phyloP scores from a whole-genome alignment of 2,888 invertebrate species.

The Leptopilina syphax region DNA sequence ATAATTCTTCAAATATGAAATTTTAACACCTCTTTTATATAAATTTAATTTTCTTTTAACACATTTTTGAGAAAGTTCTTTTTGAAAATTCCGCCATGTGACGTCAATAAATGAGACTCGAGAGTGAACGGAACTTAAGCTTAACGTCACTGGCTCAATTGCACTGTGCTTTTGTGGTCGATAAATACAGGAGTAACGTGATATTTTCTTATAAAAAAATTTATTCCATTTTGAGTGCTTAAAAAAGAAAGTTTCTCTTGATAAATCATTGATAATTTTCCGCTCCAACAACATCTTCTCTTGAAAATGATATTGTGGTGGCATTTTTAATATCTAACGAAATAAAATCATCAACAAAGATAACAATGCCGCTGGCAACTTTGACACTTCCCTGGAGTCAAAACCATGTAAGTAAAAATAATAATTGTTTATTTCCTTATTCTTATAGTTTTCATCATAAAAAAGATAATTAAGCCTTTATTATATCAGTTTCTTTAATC shows the following conservation, averaged over 20 bases:
- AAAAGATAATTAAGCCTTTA: background rate
- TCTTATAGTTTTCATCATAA: background rate
- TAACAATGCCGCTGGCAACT: conserved; percentile 73
- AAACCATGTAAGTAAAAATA: conserved; percentile 55
- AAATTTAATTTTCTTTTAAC: no score
- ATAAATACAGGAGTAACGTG: conserved; percentile 26
- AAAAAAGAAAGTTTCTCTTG: background rate
- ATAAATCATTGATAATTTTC: background rate
- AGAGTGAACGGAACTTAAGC: background rate
- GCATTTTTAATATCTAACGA: conserved; percentile 4
- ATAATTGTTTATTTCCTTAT: background rate
- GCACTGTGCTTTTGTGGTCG: conserved; percentile 8
- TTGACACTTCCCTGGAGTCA: conserved; percentile 74
- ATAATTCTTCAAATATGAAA: no score
- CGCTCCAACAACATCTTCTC: background rate
- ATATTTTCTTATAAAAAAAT: background rate
- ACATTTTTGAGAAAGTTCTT: background rate
- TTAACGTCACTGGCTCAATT: background rate
- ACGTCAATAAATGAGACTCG: no score
- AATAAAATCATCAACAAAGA: conserved; percentile 7
- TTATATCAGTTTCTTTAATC: conserved; percentile 24
- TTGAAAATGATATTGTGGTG: background rate
- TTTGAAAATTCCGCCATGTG: no score
- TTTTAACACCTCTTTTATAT: no score
- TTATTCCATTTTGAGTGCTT: background rate